Conservation (phyloP, 2,113 vertebrate species). For the Daboia siamensis region DNA sequence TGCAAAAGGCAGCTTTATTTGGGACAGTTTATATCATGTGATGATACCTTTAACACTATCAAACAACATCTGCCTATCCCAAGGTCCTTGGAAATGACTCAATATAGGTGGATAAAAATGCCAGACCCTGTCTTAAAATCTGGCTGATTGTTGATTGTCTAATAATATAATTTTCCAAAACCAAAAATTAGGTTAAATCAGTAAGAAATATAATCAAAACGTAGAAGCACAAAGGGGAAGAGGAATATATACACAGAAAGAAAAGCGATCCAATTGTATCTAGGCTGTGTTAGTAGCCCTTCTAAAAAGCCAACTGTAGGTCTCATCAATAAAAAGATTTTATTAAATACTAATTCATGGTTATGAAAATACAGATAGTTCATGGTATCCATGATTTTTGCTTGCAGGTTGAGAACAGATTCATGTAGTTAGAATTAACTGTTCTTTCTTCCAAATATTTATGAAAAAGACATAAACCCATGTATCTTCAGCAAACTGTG, state of each 20-base stretch:
- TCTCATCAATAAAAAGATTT: background rate
- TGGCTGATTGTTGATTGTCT: background rate
- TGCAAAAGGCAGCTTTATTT: background rate
- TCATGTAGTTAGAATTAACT: background rate
- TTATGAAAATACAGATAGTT: too few relatives aligned
- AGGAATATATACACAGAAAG: background rate
- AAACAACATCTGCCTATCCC: background rate
- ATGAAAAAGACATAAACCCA: background rate
- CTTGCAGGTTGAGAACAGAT: background rate
- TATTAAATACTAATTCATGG: background rate
- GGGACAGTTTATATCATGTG: background rate
- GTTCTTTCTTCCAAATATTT: background rate
- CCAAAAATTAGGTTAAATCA: background rate
- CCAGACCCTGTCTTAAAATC: background rate
- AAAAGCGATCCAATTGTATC: background rate
- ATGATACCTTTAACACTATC: background rate
- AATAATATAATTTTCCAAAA: background rate
- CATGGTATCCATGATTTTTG: background rate
- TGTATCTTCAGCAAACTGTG: background rate
- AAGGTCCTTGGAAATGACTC: background rate
- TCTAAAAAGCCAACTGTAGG: background rate
- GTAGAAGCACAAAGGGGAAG: background rate
- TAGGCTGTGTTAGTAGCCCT: background rate
- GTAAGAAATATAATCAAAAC: background rate
- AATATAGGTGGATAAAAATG: background rate